phyloP scores from a whole-genome alignment of 2,113 vertebrate species.

The Notothenia coriiceps region DNA sequence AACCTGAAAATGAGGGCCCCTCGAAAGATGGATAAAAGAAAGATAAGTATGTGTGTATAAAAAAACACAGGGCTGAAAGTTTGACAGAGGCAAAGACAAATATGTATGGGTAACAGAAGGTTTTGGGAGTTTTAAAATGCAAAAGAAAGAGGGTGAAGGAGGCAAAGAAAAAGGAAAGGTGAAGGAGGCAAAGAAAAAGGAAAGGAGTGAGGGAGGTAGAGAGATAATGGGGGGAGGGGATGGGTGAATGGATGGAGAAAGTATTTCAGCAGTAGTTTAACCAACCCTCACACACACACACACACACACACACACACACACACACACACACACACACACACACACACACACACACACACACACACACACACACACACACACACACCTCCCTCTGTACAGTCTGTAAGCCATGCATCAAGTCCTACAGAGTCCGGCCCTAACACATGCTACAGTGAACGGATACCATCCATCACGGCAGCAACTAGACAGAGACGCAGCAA shows the following conservation, averaged over 20 bases:
- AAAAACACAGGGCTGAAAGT: background rate
- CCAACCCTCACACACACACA: no score
- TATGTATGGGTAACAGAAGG: background rate
- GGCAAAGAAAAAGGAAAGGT: background rate
- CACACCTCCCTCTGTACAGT: no score
- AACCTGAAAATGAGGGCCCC: no score
- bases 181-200: background rate
- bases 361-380: no score
- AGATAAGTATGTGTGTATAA: background rate
- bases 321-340: no score
- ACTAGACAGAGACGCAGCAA: conserved; percentile 42
- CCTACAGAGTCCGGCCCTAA: conserved; percentile 13
- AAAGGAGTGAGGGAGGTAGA: background rate
- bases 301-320: no score
- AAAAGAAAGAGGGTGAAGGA: background rate
- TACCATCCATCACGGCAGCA: conserved; percentile 57
- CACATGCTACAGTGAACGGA: conserved; percentile 51
- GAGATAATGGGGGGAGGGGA: background rate
- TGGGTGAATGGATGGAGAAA: background rate
- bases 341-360: no score
- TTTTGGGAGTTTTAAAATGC: conserved; percentile 1
- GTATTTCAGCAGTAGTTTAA: background rate
- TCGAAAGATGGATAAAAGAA: background rate
- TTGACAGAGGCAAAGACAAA: background rate
- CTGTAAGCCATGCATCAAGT: conserved; percentile 38